Evolutionary conservation across 2,113 vertebrate genomes (phyloP).

Genomic region (Petaurus breviceps): DNA sequence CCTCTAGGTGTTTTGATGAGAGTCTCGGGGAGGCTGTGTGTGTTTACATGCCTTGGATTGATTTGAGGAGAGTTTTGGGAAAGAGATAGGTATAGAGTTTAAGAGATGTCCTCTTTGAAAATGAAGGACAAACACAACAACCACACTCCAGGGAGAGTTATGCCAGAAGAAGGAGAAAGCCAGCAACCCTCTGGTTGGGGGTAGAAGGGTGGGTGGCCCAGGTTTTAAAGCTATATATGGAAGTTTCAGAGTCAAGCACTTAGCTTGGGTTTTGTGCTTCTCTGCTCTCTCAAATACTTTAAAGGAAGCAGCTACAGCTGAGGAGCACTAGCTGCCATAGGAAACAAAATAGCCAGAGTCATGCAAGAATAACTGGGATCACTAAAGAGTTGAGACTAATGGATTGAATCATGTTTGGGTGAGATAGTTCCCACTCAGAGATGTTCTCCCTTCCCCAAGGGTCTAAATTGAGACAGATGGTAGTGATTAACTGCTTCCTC

Average conservation of each 20-base stretch:
- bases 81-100: background rate
- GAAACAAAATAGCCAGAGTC: background rate
- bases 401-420: background rate
- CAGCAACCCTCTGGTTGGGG: background rate
- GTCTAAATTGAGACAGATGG: background rate
- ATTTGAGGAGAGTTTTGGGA: background rate
- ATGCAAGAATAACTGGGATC: background rate
- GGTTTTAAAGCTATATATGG: background rate
- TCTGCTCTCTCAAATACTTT: background rate
- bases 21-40: background rate
- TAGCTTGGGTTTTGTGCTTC: background rate
- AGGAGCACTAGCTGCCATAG: background rate
- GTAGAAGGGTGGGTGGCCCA: background rate
- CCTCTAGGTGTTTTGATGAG: background rate
- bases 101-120: background rate
- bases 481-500: background rate
- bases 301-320: background rate
- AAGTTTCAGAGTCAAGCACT: background rate
- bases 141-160: background rate
- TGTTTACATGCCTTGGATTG: background rate
- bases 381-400: background rate
- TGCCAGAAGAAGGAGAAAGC: background rate
- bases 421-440: background rate
- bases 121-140: too few relatives aligned
- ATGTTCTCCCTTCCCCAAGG: background rate